Percentiles rank a stretch among this genome's conserved stretches.
These are phyloP conservation scores for Galeruca laticollis DNA, from an alignment of 2,888 invertebrate species.

Conservation along the genomic window DNA sequence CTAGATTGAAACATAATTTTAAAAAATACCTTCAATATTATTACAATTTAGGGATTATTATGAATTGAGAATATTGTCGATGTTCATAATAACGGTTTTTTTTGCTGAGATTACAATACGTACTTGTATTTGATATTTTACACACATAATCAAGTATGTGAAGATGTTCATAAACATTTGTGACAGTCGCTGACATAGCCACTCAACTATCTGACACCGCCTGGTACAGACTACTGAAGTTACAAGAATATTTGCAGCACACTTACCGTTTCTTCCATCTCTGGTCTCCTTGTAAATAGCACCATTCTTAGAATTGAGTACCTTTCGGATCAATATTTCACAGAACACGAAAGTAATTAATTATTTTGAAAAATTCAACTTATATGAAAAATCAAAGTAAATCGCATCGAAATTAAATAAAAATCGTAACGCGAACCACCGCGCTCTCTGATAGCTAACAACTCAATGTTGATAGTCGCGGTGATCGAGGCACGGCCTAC, in stretches of 20 bases:
- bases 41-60: too few relatives aligned
- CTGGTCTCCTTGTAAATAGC: constrained; percentile 56
- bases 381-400: background rate
- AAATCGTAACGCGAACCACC: constrained; percentile 52
- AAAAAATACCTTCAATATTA: too few relatives aligned
- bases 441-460: constrained; percentile 58
- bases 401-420: constrained; percentile 23
- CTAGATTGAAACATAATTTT: too few relatives aligned
- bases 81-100: too few relatives aligned
- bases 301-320: constrained; percentile 54
- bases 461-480: constrained; percentile 61
- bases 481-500: constrained; percentile 61
- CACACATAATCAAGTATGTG: too few relatives aligned
- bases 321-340: constrained; percentile 9
- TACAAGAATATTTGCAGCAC: constrained; percentile 18
- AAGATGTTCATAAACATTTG: background rate
- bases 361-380: constrained; percentile 12
- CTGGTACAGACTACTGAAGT: constrained; percentile 8
- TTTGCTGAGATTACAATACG: too few relatives aligned
- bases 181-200: background rate
- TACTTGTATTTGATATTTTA: too few relatives aligned
- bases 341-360: constrained; percentile 14
- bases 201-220: constrained; percentile 12
- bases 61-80: too few relatives aligned
- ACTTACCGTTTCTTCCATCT: constrained; percentile 61